These are phyloP conservation scores for Tragopan temminckii DNA, from an alignment of 2,797 vertebrate genomes.

Conservation along the genomic window DNA sequence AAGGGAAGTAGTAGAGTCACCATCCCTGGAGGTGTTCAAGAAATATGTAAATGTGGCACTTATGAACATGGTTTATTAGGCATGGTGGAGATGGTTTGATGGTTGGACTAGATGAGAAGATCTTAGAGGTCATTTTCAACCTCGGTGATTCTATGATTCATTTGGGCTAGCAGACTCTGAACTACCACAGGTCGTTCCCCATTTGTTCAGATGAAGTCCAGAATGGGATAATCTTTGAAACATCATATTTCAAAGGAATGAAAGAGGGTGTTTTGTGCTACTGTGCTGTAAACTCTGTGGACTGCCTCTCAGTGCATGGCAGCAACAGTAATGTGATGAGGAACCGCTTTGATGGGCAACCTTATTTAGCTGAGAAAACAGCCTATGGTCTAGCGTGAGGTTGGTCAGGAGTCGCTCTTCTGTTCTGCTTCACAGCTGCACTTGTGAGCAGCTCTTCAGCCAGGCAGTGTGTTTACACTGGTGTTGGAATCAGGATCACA, in stretches of 20 bases:
- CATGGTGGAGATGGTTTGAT: too few relatives aligned
- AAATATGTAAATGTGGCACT: too few relatives aligned
- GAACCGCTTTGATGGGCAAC: not conserved
- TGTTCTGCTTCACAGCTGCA: not conserved
- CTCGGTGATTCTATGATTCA: not conserved
- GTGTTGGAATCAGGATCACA: not conserved
- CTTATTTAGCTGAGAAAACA: not conserved
- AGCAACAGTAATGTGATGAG: not conserved
- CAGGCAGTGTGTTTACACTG: not conserved
- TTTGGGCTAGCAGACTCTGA: not conserved
- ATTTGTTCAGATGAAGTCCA: not conserved
- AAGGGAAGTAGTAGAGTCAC: too few relatives aligned
- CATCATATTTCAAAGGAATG: not conserved
- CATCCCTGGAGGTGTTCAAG: too few relatives aligned
- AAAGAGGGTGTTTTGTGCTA: not conserved
- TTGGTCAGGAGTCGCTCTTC: not conserved
- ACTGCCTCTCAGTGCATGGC: not conserved
- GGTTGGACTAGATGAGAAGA: too few relatives aligned
- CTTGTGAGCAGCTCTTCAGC: not conserved
- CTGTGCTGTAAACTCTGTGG: not conserved
- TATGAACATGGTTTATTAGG: too few relatives aligned
- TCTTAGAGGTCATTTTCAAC: too few relatives aligned
- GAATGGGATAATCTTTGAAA: not conserved
- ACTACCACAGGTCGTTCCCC: not conserved
- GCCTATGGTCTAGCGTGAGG: not conserved